Percentiles rank a stretch among this genome's conserved stretches.
phyloP scores from a whole-genome alignment of 2,113 vertebrate genomes.

The Cynoglossus semilaevis region DNA sequence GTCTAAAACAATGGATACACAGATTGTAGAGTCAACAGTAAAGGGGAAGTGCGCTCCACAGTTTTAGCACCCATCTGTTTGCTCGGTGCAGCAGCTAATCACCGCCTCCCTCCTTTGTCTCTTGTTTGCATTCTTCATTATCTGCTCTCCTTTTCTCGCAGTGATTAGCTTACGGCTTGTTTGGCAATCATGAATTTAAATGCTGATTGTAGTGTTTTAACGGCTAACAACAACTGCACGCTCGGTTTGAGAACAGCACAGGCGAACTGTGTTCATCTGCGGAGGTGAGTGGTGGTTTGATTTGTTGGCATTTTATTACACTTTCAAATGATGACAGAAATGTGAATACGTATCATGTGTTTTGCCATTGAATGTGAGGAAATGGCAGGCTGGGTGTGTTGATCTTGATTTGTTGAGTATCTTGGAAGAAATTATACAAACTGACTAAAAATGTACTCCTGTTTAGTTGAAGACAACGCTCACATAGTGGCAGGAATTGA shows the following conservation, averaged over 20 bases:
- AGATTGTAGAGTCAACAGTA: conserved; percentile 7
- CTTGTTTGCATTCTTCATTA: conserved; percentile 53
- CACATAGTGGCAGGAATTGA: too few species aligned
- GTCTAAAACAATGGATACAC: conserved; percentile 5
- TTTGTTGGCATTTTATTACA: conserved; percentile 8
- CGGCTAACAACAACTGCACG: conserved; percentile 51
- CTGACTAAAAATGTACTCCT: too few species aligned
- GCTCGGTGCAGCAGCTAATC: conserved; percentile 31
- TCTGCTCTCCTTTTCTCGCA: conserved; percentile 23
- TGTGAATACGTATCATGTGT: neutral
- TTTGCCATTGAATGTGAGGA: neutral
- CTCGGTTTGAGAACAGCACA: conserved; percentile 42
- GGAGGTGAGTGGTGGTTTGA: conserved; percentile 33
- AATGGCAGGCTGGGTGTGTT: too few species aligned
- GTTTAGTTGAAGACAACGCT: too few species aligned
- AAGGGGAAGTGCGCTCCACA: neutral
- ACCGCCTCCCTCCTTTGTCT: conserved; percentile 30
- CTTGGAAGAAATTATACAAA: too few species aligned
- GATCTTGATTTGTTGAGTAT: too few species aligned
- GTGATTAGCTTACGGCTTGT: conserved; percentile 62
- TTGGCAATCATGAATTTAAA: conserved; percentile 65
- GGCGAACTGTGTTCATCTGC: conserved; percentile 46
- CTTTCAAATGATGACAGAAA: neutral
- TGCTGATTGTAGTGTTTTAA: conserved; percentile 62
- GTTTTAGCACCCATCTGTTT: neutral